Percentiles rank a stretch among this genome's conserved stretches.
These are phyloP conservation scores for Ophonus ardosiacus DNA, from an alignment of 2,888 invertebrate genomes.

Conservation along the genomic window DNA sequence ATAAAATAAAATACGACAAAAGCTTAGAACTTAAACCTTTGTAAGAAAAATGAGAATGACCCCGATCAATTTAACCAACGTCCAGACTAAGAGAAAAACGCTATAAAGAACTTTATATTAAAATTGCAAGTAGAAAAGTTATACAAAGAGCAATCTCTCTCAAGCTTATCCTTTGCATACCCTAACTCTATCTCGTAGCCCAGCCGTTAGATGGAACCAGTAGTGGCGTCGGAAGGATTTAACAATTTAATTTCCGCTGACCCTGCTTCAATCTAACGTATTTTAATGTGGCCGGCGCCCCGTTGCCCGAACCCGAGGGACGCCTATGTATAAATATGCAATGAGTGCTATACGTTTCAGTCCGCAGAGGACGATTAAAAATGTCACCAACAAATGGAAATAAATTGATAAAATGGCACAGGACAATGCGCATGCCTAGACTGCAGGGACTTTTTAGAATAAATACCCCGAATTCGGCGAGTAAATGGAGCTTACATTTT, in stretches of 20 bases:
- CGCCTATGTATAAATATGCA: conserved; percentile 58
- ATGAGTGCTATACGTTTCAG: conserved; percentile 42
- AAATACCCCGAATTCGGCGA: neutral
- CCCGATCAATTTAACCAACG: neutral
- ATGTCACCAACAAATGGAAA: conserved; percentile 60
- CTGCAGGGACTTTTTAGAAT: conserved; percentile 28
- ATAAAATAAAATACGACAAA: neutral
- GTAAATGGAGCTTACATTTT: conserved; percentile 34
- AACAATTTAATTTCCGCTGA: conserved; percentile 61
- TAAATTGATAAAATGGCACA: conserved; percentile 58
- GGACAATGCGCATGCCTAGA: conserved; percentile 13
- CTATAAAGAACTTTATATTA: conserved; percentile 15
- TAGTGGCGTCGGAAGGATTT: conserved; percentile 49
- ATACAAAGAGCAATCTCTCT: neutral
- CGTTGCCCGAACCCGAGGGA: conserved; percentile 17
- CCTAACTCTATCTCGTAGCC: neutral
- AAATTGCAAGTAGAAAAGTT: conserved; percentile 6
- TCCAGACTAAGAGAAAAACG: conserved; percentile 3
- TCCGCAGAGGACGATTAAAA: conserved; percentile 57
- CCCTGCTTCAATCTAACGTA: conserved; percentile 57
- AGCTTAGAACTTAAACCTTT: neutral
- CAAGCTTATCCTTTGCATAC: neutral
- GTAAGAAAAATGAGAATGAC: neutral
- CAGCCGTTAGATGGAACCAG: neutral
- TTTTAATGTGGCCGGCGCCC: conserved; percentile 47